These are phyloP conservation scores for Drosophila kurseongensis DNA, from an alignment of 1,140 invertebrate species.

Conservation along the genomic window DNA sequence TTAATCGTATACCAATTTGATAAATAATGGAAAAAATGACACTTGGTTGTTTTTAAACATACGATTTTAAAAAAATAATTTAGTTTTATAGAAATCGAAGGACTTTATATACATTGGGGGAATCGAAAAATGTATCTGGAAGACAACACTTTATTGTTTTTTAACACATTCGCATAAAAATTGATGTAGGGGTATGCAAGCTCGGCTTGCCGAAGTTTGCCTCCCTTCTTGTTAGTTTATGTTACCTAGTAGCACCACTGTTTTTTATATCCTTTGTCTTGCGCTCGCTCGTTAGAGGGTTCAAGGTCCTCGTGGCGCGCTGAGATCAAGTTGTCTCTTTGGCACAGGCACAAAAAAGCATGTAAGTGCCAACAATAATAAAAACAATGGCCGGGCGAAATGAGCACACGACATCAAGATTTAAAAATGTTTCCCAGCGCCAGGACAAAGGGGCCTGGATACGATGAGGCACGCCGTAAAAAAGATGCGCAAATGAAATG, in stretches of 20 bases:
- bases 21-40: too few species aligned
- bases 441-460: slow-evolving; percentile 1
- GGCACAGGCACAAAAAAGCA: slow-evolving; percentile 43
- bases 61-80: too few species aligned
- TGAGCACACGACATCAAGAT: slow-evolving; percentile 64
- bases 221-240: too few species aligned
- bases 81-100: too few species aligned
- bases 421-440: slow-evolving; percentile 33
- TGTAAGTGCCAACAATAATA: slow-evolving; percentile 65
- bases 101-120: too few species aligned
- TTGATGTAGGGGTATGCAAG: too few species aligned
- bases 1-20: too few species aligned
- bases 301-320: slow-evolving; percentile 51
- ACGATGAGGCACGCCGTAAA: slow-evolving; percentile 25
- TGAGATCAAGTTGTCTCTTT: slow-evolving; percentile 52
- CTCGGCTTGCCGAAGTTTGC: too few species aligned
- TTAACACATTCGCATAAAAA: too few species aligned
- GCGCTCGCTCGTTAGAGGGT: slow-evolving; percentile 44
- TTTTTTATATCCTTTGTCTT: neutral
- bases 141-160: too few species aligned
- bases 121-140: too few species aligned
- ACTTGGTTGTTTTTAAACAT: too few species aligned
- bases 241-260: neutral
- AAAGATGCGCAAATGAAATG: slow-evolving; percentile 35
- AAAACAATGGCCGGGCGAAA: slow-evolving; percentile 63